Evolutionary conservation across 2,113 vertebrate genomes (phyloP), one percentile per base, ranked within the genome.

Genomic region (Eclectus roratus): DNA sequence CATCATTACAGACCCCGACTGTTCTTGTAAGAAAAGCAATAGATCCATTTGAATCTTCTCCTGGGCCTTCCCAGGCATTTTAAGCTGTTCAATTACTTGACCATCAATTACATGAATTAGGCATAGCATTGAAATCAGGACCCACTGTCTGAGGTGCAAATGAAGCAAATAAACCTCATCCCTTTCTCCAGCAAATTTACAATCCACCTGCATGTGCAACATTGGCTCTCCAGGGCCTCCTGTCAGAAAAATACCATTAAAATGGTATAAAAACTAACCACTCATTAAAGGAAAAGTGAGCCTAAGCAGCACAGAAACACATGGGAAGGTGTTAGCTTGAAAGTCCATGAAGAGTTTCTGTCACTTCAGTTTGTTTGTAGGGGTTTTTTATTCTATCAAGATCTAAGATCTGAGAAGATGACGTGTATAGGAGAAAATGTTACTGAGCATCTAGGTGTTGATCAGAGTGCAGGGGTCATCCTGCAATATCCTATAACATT

Each of bases 111-210:
- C 23, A 56, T 63, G 73, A 91, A 91, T 94, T 81, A 89, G 28
- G 16, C 4, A 0, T 33, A 86, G 72, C 88, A 92, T 13, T 73
- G 56, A 84, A 85, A 92, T 80, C 77, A 60, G 70, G 73, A 81
- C 63, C 69, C 85, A 86, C 90, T 92, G 91, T 94, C 85, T 94
- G 80, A 97, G 91, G 92, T 93, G 93, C 80, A 95, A 96, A 97
- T 95, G 91, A 96, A 77, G 69, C 66, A 94, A 81, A 92, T 56
- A 91, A 89, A 94, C 72, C 29, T 65, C 69, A 79, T 11, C 23
- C 25, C n/a, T 81, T 28, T 73, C 92, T 52, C 21, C 31, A 69
- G 70, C 0, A 17, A 81, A 20, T 21, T 39, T 81, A 44, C 61
- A 89, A 6, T 79, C 61, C 92, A 96, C 56, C 85, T 95, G 73